A percentile compares a stretch with the other conserved stretches of the same genome.
These are phyloP conservation scores for Pipistrellus nathusii DNA, from an alignment of 2,797 vertebrate species.

Conservation along the genomic window DNA sequence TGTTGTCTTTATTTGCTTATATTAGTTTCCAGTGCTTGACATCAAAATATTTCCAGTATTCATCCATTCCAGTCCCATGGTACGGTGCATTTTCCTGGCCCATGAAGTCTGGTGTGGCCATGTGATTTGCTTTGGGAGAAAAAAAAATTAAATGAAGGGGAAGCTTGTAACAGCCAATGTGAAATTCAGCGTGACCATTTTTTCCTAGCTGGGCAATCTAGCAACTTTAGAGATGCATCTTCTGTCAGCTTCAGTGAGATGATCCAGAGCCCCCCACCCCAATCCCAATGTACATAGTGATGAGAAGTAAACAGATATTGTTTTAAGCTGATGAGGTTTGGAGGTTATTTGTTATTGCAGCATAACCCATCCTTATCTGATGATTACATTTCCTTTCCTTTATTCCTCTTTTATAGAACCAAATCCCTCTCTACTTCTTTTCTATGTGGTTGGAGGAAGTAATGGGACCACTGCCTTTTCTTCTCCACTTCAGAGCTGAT, in stretches of 20 bases:
- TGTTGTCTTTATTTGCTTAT: background rate
- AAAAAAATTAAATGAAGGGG: background rate
- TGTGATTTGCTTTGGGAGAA: background rate
- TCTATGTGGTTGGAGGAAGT: background rate
- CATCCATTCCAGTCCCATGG: background rate
- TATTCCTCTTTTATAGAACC: background rate
- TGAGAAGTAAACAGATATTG: background rate
- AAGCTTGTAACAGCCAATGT: background rate
- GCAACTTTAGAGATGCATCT: no score
- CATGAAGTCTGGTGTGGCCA: background rate
- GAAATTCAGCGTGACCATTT: background rate
- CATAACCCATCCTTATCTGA: background rate
- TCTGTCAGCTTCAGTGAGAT: background rate
- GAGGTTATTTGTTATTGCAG: background rate
- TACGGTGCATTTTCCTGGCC: background rate
- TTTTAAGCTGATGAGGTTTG: background rate
- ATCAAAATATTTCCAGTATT: background rate
- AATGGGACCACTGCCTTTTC: background rate
- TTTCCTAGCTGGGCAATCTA: background rate
- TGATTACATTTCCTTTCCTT: background rate
- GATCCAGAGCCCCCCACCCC: background rate
- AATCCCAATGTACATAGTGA: background rate
- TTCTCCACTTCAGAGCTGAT: background rate
- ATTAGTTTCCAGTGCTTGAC: background rate
- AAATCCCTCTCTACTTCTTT: background rate